Evolutionary conservation across 1,140 invertebrate species (phyloP).

Genomic region (Leptinotarsa defecta): DNA sequence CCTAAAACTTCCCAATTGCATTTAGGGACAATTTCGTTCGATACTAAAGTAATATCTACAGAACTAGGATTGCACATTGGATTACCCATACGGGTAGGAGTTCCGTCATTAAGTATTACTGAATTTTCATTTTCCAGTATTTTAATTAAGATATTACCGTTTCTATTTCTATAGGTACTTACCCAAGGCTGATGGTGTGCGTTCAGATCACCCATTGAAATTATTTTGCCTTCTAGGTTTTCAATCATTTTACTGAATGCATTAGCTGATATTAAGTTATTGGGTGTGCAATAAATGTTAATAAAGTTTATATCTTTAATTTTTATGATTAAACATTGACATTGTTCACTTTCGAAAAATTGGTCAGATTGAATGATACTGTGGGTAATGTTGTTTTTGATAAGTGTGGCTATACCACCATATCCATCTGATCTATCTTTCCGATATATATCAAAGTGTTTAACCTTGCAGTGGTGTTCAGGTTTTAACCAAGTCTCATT

Average conservation of each 20-base stretch:
- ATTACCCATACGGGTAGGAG: not conserved
- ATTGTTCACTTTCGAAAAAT: too few relatives aligned
- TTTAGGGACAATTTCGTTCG: not conserved
- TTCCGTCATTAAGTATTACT: not conserved
- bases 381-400: conserved; percentile 10
- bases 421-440: conserved; percentile 9
- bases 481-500: conserved; percentile 35
- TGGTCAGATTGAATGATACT: not conserved
- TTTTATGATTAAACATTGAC: conserved; percentile 18
- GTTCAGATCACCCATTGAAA: conserved; percentile 10
- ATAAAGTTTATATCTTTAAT: conserved; percentile 6
- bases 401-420: conserved; percentile 26
- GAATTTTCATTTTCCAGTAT: not conserved
- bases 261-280: not conserved
- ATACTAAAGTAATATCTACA: not conserved
- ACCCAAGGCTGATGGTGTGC: not conserved
- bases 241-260: too few relatives aligned
- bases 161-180: not conserved
- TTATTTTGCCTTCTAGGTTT: not conserved
- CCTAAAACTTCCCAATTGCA: not conserved
- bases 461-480: not conserved
- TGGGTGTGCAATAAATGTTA: conserved; percentile 1
- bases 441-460: conserved; percentile 15
- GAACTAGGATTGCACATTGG: not conserved
- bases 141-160: not conserved